These are phyloP conservation scores for Heteractis magnifica DNA, from an alignment of 92 coral and sea anemone species.

Conservation along the genomic window DNA sequence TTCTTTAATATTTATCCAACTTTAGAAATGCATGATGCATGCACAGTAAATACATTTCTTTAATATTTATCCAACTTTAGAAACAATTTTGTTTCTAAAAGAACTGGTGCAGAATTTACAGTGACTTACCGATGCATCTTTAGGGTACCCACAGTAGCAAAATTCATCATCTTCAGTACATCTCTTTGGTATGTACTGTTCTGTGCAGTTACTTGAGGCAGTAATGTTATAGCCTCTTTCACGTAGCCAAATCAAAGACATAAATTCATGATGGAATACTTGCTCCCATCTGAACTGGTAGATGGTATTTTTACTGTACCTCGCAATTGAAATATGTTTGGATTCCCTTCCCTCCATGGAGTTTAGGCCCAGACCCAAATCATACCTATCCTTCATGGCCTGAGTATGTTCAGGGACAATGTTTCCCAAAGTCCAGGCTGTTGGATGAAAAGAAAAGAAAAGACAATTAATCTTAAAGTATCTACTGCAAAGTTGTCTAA, in stretches of 20 bases:
- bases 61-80: no score
- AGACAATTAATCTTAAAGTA: conserved; percentile 22
- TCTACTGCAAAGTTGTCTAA: conserved; percentile 25
- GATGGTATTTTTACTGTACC: conserved; percentile 33
- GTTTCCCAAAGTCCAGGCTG: conserved; percentile 46
- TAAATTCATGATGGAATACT: conserved; percentile 41
- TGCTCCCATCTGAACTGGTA: conserved; percentile 46
- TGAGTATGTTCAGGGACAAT: conserved; percentile 44
- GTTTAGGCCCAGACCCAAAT: conserved; percentile 46
- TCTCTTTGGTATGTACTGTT: conserved; percentile 55
- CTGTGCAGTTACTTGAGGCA: conserved; percentile 4
- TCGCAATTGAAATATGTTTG: conserved; percentile 42
- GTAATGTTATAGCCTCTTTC: conserved; percentile 46
- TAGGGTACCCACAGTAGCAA: conserved; percentile 59
- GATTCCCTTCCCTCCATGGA: conserved; percentile 65
- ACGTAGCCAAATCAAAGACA: conserved; percentile 51
- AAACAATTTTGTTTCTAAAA: no score
- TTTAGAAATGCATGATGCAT: no score
- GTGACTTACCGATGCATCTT: no score
- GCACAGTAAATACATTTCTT: no score
- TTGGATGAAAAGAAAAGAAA: conserved; percentile 32
- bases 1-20: no score
- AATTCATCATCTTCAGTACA: conserved; percentile 23
- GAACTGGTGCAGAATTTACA: no score
- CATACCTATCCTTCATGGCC: conserved; percentile 48